Evolutionary conservation across 2,797 vertebrate genomes (phyloP).

Genomic region (Sebastes miniatus): DNA sequence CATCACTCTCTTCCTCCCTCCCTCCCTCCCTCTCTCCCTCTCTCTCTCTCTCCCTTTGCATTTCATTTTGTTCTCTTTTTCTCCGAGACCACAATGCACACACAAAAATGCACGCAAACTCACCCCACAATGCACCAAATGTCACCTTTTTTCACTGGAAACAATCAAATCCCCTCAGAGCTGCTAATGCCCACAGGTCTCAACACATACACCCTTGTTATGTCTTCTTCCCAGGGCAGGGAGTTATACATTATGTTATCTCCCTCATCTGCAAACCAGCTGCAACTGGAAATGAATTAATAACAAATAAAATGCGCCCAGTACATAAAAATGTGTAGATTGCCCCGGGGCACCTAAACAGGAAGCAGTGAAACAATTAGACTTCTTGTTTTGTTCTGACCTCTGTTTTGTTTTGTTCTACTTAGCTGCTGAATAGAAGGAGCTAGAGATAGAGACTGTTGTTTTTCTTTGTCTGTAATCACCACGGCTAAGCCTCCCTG

Average conservation of each 20-base stretch:
- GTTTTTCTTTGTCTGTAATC: conserved; percentile 73
- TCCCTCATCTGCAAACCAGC: conserved; percentile 70
- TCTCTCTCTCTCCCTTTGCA: neutral
- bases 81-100: conserved; percentile 35
- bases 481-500: conserved; percentile 65
- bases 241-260: conserved; percentile 73
- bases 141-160: conserved; percentile 59
- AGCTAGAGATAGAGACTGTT: conserved; percentile 68
- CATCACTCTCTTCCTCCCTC: conserved; percentile 15
- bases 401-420: conserved; percentile 79
- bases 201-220: conserved; percentile 73
- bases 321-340: conserved; percentile 79
- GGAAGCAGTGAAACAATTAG: conserved; percentile 80
- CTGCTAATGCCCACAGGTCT: conserved; percentile 54
- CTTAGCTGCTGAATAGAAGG: conserved; percentile 63
- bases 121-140: conserved; percentile 38
- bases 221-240: conserved; percentile 66
- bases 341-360: conserved; percentile 78
- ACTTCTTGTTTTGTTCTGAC: conserved; percentile 81
- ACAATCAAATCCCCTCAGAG: conserved; percentile 60
- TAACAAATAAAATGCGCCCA: conserved; percentile 80
- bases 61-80: conserved; percentile 47
- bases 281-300: conserved; percentile 79
- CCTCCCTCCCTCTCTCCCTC: neutral
- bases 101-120: conserved; percentile 39